A percentile compares a stretch with the other conserved stretches of the same genome.
Evolutionary conservation across 1,140 invertebrate species (phyloP).

Genomic region (Orius insidiosus): DNA sequence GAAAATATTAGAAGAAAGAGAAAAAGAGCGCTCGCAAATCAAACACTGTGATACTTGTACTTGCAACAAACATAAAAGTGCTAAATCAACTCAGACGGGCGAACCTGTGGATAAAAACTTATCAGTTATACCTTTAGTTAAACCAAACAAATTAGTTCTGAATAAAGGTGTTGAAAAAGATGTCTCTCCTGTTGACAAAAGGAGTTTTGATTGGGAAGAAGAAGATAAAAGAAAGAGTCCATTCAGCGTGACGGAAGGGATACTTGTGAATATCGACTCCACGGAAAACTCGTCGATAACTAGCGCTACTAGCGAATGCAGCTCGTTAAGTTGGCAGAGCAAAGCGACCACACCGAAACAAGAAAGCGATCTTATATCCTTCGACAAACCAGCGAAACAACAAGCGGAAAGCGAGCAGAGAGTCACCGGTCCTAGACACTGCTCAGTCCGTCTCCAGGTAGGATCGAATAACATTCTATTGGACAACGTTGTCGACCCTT

Average conservation of each 20-base stretch:
- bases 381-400: constrained; percentile 10
- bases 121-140: constrained; percentile 59
- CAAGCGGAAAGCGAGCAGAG: neutral
- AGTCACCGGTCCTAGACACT: constrained; percentile 42
- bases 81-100: constrained; percentile 11
- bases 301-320: constrained; percentile 3
- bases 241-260: constrained; percentile 3
- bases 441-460: constrained; percentile 48
- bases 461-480: constrained; percentile 60
- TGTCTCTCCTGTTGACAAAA: neutral
- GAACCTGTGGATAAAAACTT: too few relatives aligned
- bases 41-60: constrained; percentile 68
- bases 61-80: constrained; percentile 30
- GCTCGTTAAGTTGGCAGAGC: constrained; percentile 9
- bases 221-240: constrained; percentile 1
- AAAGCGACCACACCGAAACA: constrained; percentile 1
- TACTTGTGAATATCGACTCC: constrained; percentile 11
- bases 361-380: constrained; percentile 13
- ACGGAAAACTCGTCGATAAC: constrained; percentile 1
- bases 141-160: constrained; percentile 21
- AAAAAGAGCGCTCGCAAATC: constrained; percentile 45
- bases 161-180: constrained; percentile 9
- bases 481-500: constrained; percentile 38
- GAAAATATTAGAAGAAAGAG: constrained; percentile 74
- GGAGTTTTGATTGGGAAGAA: neutral